Percentiles rank a stretch among this genome's conserved stretches.
phyloP scores from a whole-genome alignment of 2,113 vertebrate genomes.

The Sinocyclocheilus anshuiensis region DNA sequence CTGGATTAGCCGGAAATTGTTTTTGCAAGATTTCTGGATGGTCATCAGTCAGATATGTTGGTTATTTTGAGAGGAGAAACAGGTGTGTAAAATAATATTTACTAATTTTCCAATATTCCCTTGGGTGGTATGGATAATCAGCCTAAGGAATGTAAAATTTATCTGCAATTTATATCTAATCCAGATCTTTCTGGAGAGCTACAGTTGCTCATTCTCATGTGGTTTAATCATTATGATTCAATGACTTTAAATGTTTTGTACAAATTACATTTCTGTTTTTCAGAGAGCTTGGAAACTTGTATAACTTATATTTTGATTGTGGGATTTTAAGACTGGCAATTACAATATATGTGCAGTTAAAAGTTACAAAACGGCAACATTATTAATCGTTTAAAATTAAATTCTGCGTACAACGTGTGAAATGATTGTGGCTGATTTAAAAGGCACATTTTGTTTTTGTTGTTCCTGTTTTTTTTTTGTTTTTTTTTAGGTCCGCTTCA shows the following conservation, averaged over 20 bases:
- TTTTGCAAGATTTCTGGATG: not conserved
- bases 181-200: not conserved
- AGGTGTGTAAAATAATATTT: not conserved
- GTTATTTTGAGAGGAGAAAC: not conserved
- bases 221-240: constrained; percentile 28
- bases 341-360: constrained; percentile 30
- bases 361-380: constrained; percentile 10
- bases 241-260: constrained; percentile 3
- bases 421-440: constrained; percentile 25
- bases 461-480: not conserved
- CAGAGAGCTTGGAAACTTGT: not conserved
- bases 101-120: not conserved
- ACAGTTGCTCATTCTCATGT: constrained; percentile 10
- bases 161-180: not conserved
- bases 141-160: not conserved
- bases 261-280: constrained; percentile 1
- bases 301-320: not conserved
- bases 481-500: not conserved
- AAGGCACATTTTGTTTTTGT: constrained; percentile 39
- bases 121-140: not conserved
- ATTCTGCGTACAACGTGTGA: not conserved
- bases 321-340: not conserved
- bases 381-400: constrained; percentile 25
- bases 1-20: not conserved
- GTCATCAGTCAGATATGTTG: not conserved